Percentiles rank a stretch among this genome's conserved stretches.
Conservation (phyloP, 1,140 invertebrate genomes). For the Drosophila tristis region DNA sequence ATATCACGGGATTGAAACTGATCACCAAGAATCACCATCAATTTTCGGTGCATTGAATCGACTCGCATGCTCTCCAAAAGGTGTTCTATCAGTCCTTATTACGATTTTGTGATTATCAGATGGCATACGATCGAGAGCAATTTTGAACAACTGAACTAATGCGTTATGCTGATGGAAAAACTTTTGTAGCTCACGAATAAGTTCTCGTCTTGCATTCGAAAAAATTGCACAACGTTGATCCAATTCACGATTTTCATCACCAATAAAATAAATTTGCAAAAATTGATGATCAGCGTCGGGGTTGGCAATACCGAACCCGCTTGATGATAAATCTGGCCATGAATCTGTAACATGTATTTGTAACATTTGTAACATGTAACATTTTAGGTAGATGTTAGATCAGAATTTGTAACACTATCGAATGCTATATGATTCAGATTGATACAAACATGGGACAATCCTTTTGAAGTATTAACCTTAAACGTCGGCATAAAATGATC, state of each 20-base stretch:
- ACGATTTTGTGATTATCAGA: not conserved
- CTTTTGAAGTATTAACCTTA: too few relatives aligned
- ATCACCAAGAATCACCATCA: slow-evolving; percentile 1
- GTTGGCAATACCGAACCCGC: too few relatives aligned
- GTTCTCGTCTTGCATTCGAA: not conserved
- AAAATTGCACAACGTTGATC: not conserved
- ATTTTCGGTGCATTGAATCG: not conserved
- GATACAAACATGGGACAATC: too few relatives aligned
- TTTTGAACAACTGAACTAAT: slow-evolving; percentile 4
- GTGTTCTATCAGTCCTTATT: not conserved
- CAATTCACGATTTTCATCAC: too few relatives aligned
- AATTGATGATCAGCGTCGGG: too few relatives aligned
- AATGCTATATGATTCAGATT: too few relatives aligned
- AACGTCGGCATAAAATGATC: too few relatives aligned
- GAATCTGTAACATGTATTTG: slow-evolving; percentile 9
- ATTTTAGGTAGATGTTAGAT: not conserved
- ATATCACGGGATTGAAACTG: slow-evolving; percentile 4
- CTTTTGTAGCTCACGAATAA: slow-evolving; percentile 5
- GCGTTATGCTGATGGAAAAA: slow-evolving; percentile 2
- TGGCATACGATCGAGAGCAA: not conserved
- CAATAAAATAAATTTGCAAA: not conserved
- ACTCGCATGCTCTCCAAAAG: too few relatives aligned
- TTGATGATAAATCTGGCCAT: not conserved
- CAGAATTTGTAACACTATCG: too few relatives aligned
- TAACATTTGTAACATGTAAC: too few relatives aligned